Conservation (phyloP, 2,888 invertebrate genomes). For the Geotrupes spiniger region DNA sequence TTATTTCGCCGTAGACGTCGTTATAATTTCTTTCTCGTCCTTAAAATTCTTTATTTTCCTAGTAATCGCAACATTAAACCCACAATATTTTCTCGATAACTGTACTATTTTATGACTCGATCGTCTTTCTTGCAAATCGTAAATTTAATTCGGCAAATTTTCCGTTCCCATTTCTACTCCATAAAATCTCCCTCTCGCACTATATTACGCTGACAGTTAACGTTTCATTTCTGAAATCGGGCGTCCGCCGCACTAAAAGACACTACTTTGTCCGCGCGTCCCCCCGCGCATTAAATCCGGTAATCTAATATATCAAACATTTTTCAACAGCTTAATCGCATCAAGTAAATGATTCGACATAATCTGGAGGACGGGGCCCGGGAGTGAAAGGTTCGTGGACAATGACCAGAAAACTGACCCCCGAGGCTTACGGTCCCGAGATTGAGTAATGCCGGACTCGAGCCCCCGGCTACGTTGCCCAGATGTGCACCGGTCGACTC, state of each 20-base stretch:
- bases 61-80: too few relatives aligned
- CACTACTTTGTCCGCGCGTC: slow-evolving; percentile 16
- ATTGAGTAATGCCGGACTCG: slow-evolving; percentile 33
- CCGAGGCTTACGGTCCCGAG: slow-evolving; percentile 28
- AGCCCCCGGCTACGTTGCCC: slow-evolving; percentile 28
- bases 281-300: slow-evolving; percentile 26
- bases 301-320: slow-evolving; percentile 45
- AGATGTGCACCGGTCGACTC: slow-evolving; percentile 28
- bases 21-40: too few relatives aligned
- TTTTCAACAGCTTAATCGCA: slow-evolving; percentile 49
- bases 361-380: slow-evolving; percentile 39
- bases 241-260: slow-evolving; percentile 7
- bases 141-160: too few relatives aligned
- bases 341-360: slow-evolving; percentile 51
- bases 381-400: slow-evolving; percentile 36
- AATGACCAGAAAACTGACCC: slow-evolving; percentile 38
- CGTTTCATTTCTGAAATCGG: too few relatives aligned
- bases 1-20: too few relatives aligned
- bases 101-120: too few relatives aligned
- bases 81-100: too few relatives aligned
- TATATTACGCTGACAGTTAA: too few relatives aligned
- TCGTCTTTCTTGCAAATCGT: too few relatives aligned
- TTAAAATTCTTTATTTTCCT: too few relatives aligned
- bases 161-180: too few relatives aligned
- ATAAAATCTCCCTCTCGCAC: too few relatives aligned